phyloP scores from a whole-genome alignment of 2,888 invertebrate species.

The Epinotia bilunana region DNA sequence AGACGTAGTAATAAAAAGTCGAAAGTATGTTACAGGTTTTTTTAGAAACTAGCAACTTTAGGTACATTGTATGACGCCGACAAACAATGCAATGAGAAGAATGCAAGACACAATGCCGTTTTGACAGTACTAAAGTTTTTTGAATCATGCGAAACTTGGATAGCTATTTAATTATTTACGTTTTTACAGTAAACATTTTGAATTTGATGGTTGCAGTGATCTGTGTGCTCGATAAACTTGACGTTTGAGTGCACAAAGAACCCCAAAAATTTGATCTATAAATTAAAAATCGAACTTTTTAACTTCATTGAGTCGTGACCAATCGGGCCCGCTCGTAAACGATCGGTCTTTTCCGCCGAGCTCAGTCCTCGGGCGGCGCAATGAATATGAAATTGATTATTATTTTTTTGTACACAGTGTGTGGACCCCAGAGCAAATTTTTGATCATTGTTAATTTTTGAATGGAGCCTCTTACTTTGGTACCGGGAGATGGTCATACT shows the following conservation, averaged over 20 bases:
- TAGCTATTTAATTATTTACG: too few relatives aligned
- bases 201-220: background rate
- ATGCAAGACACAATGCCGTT: too few relatives aligned
- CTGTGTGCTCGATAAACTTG: too few relatives aligned
- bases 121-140: too few relatives aligned
- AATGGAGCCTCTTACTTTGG: background rate
- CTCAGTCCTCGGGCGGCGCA: constrained; percentile 58
- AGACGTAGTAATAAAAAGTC: too few relatives aligned
- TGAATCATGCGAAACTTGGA: too few relatives aligned
- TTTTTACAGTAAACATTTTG: too few relatives aligned
- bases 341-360: constrained; percentile 47
- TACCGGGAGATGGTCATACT: too few relatives aligned
- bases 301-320: constrained; percentile 51
- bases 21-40: too few relatives aligned
- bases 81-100: too few relatives aligned
- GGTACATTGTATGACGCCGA: too few relatives aligned
- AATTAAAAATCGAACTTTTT: constrained; percentile 61
- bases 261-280: constrained; percentile 48
- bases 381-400: constrained; percentile 67
- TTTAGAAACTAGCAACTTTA: too few relatives aligned
- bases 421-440: constrained; percentile 4
- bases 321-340: constrained; percentile 48
- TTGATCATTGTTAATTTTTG: constrained; percentile 15
- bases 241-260: background rate
- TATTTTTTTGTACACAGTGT: constrained; percentile 64